Base-by-base conservation (phyloP, 2,888 invertebrate genomes). In the Limulus polyphemus region DNA sequence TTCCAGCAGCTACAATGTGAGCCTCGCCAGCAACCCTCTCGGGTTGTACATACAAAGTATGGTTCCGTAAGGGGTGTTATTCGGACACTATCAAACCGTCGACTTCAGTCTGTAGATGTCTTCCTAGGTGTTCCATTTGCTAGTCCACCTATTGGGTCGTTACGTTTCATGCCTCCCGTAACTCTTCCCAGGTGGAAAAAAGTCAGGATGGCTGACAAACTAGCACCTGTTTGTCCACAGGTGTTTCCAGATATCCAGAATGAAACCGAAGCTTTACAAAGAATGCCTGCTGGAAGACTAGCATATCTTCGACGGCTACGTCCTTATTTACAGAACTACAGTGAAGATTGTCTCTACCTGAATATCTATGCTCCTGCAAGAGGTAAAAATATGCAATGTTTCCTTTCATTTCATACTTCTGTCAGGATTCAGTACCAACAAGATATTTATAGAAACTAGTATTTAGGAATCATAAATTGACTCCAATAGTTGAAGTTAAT, bases 321-420 rank as follows among this genome's bases (percentile, higher is more conserved):
- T 5, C 73, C 76, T 2, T 73, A 73, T 74, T 80, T 97, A 72
- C 85, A 84, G 75, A 90, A 93, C 75, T 94, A 97, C 80, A 91
- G 90, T 73, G 97, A 98, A 80, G 95, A 98, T 79, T 98, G 97
- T 75, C 82, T 98, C 65, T 93, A 92, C 76, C 83, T 98, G 79
- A 98, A 97, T 77, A 87, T 98, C 74, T 98, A 90, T 79, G 87
- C 92, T 11, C 95, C 97, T 10, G 86, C 87, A 32, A 87, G 89
- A 84, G 93, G 93, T 93, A 79, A 83, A 85, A 69, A 47, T 52
- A 11, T 48, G 16, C 11, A 14, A 13, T 17, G 14, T 49, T 16
- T n/a, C 59, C 51, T 52, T 16, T 16, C n/a, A 54, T 56, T 49
- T 47, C 17, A 17, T n/a, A 14, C 5, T n/a, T 13, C 14, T n/a